These are phyloP conservation scores for Athripsodes cinereus DNA, from an alignment of 2,888 invertebrate genomes.

Conservation along the genomic window DNA sequence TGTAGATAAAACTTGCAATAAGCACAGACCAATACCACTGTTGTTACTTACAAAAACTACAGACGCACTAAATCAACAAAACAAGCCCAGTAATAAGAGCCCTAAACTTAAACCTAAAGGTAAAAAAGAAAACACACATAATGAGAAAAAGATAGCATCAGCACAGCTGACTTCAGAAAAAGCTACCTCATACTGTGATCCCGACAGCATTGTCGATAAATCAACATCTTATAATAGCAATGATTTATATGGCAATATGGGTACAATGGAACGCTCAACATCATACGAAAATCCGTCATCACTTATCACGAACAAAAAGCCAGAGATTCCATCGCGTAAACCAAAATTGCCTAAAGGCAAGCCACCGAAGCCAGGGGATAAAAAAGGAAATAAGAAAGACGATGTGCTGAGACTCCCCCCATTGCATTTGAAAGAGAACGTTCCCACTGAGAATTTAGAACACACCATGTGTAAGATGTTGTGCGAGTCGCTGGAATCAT, in stretches of 20 bases:
- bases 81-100: not conserved
- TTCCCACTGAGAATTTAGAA: not conserved
- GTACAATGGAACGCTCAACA: too few relatives aligned
- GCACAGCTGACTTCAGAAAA: too few relatives aligned
- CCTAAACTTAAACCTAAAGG: not conserved
- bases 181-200: too few relatives aligned
- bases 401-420: not conserved
- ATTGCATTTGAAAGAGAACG: not conserved
- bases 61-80: not conserved
- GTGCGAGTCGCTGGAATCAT: slow-evolving; percentile 6
- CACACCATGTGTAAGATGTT: slow-evolving; percentile 6
- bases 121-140: not conserved
- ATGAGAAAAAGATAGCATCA: too few relatives aligned
- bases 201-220: too few relatives aligned
- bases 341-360: slow-evolving; percentile 24
- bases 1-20: not conserved
- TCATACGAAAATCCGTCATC: too few relatives aligned
- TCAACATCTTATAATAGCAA: too few relatives aligned
- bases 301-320: not conserved
- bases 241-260: too few relatives aligned
- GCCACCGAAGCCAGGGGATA: not conserved
- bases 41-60: not conserved
- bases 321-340: slow-evolving; percentile 7
- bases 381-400: not conserved
- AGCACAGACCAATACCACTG: not conserved